A percentile compares a stretch with the other conserved stretches of the same genome.
These are phyloP conservation scores for Anthopleura sola DNA, from an alignment of 64 coral and sea anemone species.

Conservation along the genomic window DNA sequence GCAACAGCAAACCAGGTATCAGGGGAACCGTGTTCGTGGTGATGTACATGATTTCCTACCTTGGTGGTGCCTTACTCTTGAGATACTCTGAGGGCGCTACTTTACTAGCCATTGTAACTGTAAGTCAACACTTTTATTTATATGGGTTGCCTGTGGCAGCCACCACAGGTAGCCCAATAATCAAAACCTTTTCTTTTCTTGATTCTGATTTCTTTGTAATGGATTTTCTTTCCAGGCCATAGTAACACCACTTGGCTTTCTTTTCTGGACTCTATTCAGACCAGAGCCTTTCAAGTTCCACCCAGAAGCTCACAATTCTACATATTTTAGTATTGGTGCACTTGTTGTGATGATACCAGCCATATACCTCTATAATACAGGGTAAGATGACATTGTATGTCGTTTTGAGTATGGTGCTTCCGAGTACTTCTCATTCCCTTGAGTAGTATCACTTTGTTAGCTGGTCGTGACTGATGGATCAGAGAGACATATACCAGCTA, in stretches of 20 bases:
- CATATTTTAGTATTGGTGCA: slow-evolving; percentile 82
- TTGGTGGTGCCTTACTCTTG: slow-evolving; percentile 62
- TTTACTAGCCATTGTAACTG: slow-evolving; percentile 70
- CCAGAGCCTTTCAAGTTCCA: slow-evolving; percentile 78
- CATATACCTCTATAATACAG: slow-evolving; percentile 88
- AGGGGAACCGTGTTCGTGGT: slow-evolving; percentile 77
- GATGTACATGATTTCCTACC: slow-evolving; percentile 61
- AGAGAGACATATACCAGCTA: too few species aligned
- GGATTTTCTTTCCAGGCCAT: slow-evolving; percentile 54
- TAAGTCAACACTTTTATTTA: slow-evolving; percentile 15
- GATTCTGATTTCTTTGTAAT: neutral
- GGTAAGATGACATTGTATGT: slow-evolving; percentile 33
- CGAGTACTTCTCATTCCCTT: neutral
- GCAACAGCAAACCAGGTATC: slow-evolving; percentile 27
- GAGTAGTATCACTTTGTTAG: too few species aligned
- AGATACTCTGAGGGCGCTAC: slow-evolving; percentile 91
- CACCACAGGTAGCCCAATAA: neutral
- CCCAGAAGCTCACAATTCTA: slow-evolving; percentile 61
- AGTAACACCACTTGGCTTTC: slow-evolving; percentile 84
- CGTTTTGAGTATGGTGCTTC: neutral
- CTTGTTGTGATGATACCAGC: slow-evolving; percentile 83
- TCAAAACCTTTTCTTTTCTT: neutral
- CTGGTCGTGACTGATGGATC: too few species aligned
- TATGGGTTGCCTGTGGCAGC: neutral
- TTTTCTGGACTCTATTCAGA: slow-evolving; percentile 96